phyloP scores from a whole-genome alignment of 2,888 invertebrate genomes.

The Tipula vernalis region DNA sequence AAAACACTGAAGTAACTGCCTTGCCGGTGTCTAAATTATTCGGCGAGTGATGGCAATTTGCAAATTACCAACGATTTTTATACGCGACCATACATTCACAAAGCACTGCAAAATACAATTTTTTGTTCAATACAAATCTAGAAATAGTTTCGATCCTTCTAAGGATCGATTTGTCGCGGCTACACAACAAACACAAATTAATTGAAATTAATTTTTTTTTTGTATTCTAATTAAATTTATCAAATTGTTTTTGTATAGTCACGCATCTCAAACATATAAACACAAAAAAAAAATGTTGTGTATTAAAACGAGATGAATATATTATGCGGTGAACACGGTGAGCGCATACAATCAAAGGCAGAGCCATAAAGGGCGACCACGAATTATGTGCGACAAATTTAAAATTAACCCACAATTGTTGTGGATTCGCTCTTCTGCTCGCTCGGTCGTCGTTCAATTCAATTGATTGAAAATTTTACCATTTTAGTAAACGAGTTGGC shows the following conservation, averaged over 20 bases:
- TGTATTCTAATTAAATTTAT: background rate
- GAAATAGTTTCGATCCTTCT: slow-evolving; percentile 8
- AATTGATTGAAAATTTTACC: background rate
- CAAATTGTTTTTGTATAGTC: background rate
- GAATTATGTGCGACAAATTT: background rate
- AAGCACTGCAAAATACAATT: background rate
- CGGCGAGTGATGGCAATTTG: slow-evolving; percentile 5
- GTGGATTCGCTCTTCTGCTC: background rate
- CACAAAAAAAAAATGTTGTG: background rate
- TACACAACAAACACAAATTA: background rate
- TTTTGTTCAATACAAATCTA: background rate
- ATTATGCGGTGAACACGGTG: background rate
- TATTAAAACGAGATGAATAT: background rate
- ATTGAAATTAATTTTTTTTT: background rate
- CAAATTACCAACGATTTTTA: background rate
- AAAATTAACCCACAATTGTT: background rate
- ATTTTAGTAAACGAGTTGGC: background rate
- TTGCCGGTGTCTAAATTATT: slow-evolving; percentile 8
- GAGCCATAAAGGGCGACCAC: background rate
- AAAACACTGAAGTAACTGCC: background rate
- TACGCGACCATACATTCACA: background rate
- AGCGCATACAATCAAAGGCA: background rate
- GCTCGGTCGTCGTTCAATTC: background rate
- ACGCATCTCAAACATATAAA: background rate
- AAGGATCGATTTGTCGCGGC: background rate